A percentile compares a stretch with the other conserved stretches of the same genome.
These are phyloP conservation scores for Eremobia ochroleuca DNA, from an alignment of 2,888 invertebrate species.

Conservation along the genomic window DNA sequence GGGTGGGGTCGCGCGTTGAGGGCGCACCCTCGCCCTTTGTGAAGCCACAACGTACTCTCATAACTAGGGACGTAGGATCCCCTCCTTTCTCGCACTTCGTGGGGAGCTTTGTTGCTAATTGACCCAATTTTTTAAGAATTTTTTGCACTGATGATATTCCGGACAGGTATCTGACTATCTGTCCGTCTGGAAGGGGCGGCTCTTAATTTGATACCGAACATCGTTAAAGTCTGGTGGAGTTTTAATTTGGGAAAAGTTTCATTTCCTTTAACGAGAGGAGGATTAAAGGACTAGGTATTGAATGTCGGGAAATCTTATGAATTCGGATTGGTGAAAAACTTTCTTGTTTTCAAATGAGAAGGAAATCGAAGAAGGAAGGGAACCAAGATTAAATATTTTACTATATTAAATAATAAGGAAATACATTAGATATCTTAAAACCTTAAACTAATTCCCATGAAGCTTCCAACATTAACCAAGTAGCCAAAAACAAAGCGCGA, in stretches of 20 bases:
- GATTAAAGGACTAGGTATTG: constrained; percentile 44
- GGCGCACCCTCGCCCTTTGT: constrained; percentile 82
- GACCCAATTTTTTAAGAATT: constrained; percentile 84
- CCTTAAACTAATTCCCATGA: neutral
- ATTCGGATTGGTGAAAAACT: constrained; percentile 15
- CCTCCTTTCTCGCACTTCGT: constrained; percentile 77
- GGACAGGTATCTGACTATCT: constrained; percentile 64
- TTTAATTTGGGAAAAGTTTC: constrained; percentile 60
- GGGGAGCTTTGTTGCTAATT: constrained; percentile 83
- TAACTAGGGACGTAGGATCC: constrained; percentile 77
- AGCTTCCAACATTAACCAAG: neutral
- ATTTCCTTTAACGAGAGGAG: constrained; percentile 59
- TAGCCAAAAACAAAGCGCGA: neutral
- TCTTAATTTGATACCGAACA: constrained; percentile 76
- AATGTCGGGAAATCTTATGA: constrained; percentile 19
- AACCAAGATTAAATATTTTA: neutral
- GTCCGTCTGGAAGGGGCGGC: constrained; percentile 63
- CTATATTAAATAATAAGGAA: neutral
- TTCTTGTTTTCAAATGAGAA: constrained; percentile 9
- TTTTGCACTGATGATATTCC: constrained; percentile 73
- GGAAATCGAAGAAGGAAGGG: neutral
- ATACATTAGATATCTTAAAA: neutral
- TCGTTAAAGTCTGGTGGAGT: constrained; percentile 62
- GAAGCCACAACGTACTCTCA: constrained; percentile 77
- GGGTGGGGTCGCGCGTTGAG: constrained; percentile 76